Base-by-base conservation (phyloP, 2,113 vertebrate species). In the Marmota monax region DNA sequence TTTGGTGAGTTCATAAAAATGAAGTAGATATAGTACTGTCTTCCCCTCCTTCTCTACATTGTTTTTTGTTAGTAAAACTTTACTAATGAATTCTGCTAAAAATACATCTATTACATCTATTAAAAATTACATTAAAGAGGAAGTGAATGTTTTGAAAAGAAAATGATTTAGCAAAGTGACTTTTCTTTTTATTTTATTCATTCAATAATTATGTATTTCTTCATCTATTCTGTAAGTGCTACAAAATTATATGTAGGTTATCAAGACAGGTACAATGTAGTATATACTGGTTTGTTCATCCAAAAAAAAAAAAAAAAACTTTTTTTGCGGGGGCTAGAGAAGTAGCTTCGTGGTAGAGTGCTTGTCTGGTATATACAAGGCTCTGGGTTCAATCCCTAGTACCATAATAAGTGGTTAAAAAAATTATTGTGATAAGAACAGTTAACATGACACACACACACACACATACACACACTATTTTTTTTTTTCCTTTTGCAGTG, bases 151-250 rank as follows among this genome's bases (percentile, higher is more conserved):
- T 88, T 14, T 61, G 13, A 84, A 88, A 95, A 84, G n/a, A 20
- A 25, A 91, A 53, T 63, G 25, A 84, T 88, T 92, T 56, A 92
- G 29, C 6, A 69, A 90, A 58, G n/a, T 58, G 85, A 92, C 39
- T 42, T 92, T 82, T 90, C 39, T 51, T 92, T 86, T 90, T 39
- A 53, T 37, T 91, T 93, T 72, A 91, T 23, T 84, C 23, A 94
- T 77, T 67, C 37, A 84, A 67, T 20, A 67, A 51, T 65, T 88
- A 51, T 11, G 45, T 74, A 63, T 86, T 89, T 90, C 27, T 89
- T 88, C 14, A 82, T 63, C 25, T 88, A 22, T 58, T 63, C 25
- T 88, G 13, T 58, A 86, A 67, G 34, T 69, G 84, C 23, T 76
- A 79, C 6, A 92, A 92, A 90, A 90, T 86, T 82, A 78, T 45